phyloP scores from a whole-genome alignment of 1,140 invertebrate genomes.

The Caenorhabditis brenneri region DNA sequence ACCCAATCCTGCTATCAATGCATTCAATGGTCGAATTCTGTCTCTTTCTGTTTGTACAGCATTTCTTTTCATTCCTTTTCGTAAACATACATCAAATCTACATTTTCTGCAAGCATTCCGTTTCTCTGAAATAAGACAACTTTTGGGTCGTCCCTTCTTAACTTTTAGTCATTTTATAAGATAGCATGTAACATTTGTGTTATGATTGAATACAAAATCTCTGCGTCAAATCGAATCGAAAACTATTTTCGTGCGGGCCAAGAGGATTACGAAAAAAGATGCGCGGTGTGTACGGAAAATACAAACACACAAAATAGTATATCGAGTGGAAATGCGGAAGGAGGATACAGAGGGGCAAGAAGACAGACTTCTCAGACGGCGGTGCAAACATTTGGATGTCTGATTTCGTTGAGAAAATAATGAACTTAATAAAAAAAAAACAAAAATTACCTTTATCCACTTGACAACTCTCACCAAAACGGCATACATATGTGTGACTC shows the following conservation, averaged over 20 bases:
- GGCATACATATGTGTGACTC: conserved; percentile 91
- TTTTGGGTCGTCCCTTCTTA: neutral
- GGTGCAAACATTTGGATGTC: neutral
- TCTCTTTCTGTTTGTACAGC: conserved; percentile 98
- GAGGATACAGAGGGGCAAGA: neutral
- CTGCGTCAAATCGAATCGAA: neutral
- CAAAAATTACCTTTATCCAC: conserved; percentile 78
- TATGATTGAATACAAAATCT: conserved; percentile 15
- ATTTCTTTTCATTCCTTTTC: conserved; percentile 75
- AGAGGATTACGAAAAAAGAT: conserved; percentile 33
- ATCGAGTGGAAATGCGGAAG: neutral
- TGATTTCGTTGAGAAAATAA: too few species aligned
- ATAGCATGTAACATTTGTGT: neutral
- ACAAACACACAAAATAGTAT: neutral
- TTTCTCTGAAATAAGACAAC: conserved; percentile 81
- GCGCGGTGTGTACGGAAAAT: conserved; percentile 23
- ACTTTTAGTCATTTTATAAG: neutral
- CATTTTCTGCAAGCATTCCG: conserved; percentile 88
- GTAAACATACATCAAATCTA: conserved; percentile 90
- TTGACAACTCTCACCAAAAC: conserved; percentile 87
- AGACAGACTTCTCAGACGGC: neutral
- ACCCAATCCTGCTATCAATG: neutral
- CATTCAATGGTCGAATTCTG: conserved; percentile 30
- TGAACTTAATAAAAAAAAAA: neutral
- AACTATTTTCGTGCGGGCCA: neutral